Evolutionary conservation across 35 echinoderm and acorn worm genomes (phyloP).

Genomic region (Apostichopus californicus): DNA sequence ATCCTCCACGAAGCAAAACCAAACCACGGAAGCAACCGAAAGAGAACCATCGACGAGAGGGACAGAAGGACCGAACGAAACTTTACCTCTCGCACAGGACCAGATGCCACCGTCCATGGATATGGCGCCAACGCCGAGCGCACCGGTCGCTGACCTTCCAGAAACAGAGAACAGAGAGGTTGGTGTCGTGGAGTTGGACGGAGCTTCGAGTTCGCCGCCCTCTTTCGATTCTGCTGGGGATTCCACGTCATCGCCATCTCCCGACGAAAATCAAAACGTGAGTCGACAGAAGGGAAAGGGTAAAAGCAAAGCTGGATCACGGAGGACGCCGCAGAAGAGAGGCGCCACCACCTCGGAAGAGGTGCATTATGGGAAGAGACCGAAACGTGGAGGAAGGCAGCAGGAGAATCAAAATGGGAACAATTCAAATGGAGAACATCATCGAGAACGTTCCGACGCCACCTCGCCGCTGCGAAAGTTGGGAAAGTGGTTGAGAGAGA

Average conservation of each 20-base stretch:
- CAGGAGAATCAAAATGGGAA: slow-evolving; percentile 7
- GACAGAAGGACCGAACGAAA: not conserved
- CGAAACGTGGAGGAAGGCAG: not conserved
- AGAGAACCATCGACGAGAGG: not conserved
- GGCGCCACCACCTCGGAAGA: not conserved
- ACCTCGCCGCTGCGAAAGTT: slow-evolving; percentile 22
- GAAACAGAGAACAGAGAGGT: too few species aligned
- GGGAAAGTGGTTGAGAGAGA: slow-evolving; percentile 31
- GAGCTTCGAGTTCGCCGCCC: not conserved
- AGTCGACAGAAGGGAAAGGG: not conserved
- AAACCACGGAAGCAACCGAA: not conserved
- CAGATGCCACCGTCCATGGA: not conserved
- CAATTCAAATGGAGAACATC: not conserved
- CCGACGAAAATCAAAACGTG: not conserved
- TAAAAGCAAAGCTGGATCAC: not conserved
- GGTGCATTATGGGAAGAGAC: not conserved
- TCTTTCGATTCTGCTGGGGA: not conserved
- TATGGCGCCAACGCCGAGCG: too few species aligned
- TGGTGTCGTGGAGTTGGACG: not conserved
- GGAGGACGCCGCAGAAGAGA: not conserved
- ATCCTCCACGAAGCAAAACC: not conserved
- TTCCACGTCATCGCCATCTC: not conserved
- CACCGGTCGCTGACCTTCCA: too few species aligned
- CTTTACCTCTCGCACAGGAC: not conserved
- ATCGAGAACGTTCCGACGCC: not conserved